These are phyloP conservation scores for Indicator indicator DNA, from an alignment of 2,113 vertebrate genomes.

Conservation along the genomic window DNA sequence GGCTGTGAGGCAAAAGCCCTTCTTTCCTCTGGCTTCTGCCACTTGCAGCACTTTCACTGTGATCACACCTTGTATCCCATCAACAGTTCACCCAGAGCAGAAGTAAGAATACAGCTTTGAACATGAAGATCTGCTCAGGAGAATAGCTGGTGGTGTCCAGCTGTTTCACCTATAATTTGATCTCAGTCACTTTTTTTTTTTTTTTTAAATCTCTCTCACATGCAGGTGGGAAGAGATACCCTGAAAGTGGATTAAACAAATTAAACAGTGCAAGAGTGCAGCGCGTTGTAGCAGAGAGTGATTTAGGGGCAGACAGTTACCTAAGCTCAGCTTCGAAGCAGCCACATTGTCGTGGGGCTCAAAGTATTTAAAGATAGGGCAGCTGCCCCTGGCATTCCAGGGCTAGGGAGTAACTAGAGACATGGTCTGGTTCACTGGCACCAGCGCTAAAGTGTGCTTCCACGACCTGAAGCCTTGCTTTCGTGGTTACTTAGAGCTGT, in stretches of 20 bases:
- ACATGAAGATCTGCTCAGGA: neutral
- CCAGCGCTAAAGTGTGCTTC: neutral
- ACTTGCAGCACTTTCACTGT: neutral
- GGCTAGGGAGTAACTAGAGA: fast-evolving
- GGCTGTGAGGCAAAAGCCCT: neutral
- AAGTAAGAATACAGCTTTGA: neutral
- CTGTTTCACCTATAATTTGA: neutral
- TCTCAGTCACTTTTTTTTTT: too few relatives aligned
- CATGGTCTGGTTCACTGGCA: neutral
- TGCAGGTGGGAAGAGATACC: neutral
- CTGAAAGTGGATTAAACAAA: neutral
- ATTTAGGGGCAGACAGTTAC: neutral
- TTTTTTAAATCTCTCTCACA: fast-evolving
- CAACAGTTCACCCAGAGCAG: neutral
- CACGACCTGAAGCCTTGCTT: neutral
- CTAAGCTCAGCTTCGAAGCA: neutral
- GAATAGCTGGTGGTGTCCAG: neutral
- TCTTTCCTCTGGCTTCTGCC: neutral
- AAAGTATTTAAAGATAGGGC: neutral
- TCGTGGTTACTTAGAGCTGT: neutral
- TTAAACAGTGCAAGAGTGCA: neutral
- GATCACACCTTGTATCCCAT: neutral
- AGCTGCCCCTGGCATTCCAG: neutral
- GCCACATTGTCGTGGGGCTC: fast-evolving
- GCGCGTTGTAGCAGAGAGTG: fast-evolving